These are phyloP conservation scores for Mus pahari DNA, from an alignment of 2,113 vertebrate species.

Conservation along the genomic window DNA sequence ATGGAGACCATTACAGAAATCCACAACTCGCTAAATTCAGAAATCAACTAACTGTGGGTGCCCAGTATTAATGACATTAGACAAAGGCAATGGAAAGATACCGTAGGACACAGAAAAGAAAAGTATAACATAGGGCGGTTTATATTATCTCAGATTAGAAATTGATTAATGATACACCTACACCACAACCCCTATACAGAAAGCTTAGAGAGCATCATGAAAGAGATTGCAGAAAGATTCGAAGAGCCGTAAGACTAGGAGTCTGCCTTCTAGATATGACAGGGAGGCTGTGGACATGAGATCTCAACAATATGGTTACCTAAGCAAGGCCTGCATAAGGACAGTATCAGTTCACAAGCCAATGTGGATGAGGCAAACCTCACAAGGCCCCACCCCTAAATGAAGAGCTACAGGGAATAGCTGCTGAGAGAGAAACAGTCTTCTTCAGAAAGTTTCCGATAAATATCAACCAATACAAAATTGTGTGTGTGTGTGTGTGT, in stretches of 20 bases:
- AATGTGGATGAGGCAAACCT: neutral
- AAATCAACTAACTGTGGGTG: no score
- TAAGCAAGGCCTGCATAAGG: neutral
- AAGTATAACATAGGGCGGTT: neutral
- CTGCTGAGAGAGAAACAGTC: neutral
- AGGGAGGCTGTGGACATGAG: no score
- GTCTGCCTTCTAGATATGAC: no score
- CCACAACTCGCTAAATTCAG: no score
- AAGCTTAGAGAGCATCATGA: neutral
- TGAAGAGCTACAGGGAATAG: neutral
- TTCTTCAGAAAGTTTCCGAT: neutral
- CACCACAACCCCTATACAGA: neutral
- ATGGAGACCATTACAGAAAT: neutral
- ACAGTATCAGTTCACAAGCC: neutral
- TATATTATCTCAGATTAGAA: neutral
- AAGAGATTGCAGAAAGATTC: neutral
- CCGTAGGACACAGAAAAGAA: neutral
- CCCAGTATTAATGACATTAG: neutral
- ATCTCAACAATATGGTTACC: neutral
- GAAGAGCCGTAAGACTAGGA: no score
- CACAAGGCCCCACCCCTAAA: neutral
- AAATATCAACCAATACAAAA: neutral
- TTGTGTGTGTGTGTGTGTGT: no score
- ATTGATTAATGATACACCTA: neutral
- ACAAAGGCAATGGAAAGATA: neutral